Conservation (phyloP, 2,113 vertebrate species). For the Butastur rufipennis region DNA sequence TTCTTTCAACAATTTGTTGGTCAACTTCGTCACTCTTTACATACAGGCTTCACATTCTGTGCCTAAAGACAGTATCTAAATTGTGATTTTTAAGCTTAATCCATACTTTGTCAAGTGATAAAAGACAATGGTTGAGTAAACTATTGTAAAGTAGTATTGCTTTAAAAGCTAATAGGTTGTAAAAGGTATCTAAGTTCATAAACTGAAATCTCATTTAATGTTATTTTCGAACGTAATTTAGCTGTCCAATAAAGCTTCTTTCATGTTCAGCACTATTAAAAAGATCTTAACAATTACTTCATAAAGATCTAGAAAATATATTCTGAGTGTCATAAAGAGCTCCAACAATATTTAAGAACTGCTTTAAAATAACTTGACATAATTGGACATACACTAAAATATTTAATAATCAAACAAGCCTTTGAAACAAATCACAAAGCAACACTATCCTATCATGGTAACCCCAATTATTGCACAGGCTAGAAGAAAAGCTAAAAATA, state of each 20-base stretch:
- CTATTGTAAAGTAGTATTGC: background rate
- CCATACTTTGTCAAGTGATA: background rate
- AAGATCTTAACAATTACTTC: constrained; percentile 58
- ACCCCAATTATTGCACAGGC: constrained; percentile 21
- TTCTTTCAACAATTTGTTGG: background rate
- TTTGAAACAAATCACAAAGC: constrained; percentile 53
- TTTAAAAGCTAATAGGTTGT: background rate
- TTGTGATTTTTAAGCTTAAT: background rate
- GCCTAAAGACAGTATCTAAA: background rate
- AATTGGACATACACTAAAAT: constrained; percentile 65
- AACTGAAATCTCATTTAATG: constrained; percentile 24
- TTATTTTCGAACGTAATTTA: background rate
- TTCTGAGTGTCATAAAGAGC: constrained; percentile 41
- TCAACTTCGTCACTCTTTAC: background rate
- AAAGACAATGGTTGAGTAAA: background rate
- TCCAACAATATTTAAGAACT: constrained; percentile 53
- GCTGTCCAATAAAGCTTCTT: constrained; percentile 38
- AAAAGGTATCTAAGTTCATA: background rate
- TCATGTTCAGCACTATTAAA: constrained; percentile 43
- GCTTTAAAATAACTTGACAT: constrained; percentile 64
- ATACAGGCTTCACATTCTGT: background rate
- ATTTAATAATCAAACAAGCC: constrained; percentile 57
- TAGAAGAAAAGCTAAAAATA: background rate
- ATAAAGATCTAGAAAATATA: constrained; percentile 47
- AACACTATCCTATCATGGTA: background rate